A percentile compares a stretch with the other conserved stretches of the same genome.
Evolutionary conservation across 2,888 invertebrate species (phyloP).

Genomic region (Heteromyza rotundicornis): DNA sequence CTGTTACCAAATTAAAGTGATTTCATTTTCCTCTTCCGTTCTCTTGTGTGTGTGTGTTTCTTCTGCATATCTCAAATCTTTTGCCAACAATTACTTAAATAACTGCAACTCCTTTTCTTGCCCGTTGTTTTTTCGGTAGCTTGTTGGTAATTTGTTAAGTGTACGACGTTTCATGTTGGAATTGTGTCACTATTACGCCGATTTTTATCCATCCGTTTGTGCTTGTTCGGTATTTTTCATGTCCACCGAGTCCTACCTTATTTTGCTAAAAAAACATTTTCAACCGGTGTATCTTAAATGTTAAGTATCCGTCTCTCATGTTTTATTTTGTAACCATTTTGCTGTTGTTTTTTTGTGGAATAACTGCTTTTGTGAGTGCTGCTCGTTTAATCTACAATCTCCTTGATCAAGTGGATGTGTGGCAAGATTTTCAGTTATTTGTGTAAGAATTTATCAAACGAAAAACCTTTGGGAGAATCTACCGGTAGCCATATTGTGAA

Average conservation of each 20-base stretch:
- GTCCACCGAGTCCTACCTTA: not conserved
- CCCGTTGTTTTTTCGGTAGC: no score
- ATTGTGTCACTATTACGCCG: not conserved
- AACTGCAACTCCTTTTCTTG: no score
- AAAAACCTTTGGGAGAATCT: not conserved
- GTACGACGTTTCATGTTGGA: not conserved
- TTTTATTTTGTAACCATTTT: not conserved
- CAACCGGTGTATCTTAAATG: not conserved
- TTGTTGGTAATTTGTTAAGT: conserved; percentile 1
- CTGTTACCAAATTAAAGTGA: no score
- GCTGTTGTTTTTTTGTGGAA: not conserved
- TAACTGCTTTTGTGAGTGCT: not conserved
- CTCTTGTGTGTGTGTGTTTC: no score
- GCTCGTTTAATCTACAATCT: not conserved
- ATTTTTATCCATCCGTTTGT: not conserved
- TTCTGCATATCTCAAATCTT: no score
- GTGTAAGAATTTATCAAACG: not conserved
- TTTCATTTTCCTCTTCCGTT: no score
- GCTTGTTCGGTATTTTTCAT: no score
- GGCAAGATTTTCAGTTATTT: not conserved
- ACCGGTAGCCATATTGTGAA: no score
- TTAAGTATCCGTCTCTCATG: not conserved
- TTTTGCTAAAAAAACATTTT: no score
- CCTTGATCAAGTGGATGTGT: not conserved
- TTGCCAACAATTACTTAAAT: no score